Conservation (phyloP, 2,113 vertebrate genomes). For the Hypocryptadius cinnamomeus region DNA sequence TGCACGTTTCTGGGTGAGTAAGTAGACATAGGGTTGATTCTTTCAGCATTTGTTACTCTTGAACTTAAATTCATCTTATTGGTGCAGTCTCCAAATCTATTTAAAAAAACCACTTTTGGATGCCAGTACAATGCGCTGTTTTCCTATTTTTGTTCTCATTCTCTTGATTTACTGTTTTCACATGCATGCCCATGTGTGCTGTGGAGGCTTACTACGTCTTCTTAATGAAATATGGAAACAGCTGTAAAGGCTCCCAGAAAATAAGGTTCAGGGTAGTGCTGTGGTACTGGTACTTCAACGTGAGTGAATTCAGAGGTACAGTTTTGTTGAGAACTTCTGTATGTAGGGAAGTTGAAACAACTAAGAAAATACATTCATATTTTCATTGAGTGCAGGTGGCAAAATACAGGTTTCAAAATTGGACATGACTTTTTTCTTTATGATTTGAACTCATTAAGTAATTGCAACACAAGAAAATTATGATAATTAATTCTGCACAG, state of each 20-base stretch:
- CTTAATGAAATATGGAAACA: neutral
- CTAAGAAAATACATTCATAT: neutral
- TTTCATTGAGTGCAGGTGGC: neutral
- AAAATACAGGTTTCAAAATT: neutral
- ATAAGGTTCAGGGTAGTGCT: neutral
- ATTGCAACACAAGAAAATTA: neutral
- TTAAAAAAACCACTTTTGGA: neutral
- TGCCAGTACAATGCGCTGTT: neutral
- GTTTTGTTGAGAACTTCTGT: neutral
- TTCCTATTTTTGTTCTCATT: neutral
- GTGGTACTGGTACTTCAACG: neutral
- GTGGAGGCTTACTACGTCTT: neutral
- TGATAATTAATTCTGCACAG: neutral
- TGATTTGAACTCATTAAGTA: neutral
- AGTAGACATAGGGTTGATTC: neutral
- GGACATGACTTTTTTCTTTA: neutral
- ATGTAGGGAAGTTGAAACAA: neutral
- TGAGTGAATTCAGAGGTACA: neutral
- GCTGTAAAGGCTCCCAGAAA: neutral
- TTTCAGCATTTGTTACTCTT: neutral
- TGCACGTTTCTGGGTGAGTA: neutral
- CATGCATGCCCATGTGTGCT: rapidly evolving
- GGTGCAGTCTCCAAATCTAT: neutral
- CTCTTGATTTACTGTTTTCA: neutral
- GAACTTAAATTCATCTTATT: neutral